phyloP scores from a whole-genome alignment of 2,797 vertebrate species.

The Hyperoplus lanceolatus region DNA sequence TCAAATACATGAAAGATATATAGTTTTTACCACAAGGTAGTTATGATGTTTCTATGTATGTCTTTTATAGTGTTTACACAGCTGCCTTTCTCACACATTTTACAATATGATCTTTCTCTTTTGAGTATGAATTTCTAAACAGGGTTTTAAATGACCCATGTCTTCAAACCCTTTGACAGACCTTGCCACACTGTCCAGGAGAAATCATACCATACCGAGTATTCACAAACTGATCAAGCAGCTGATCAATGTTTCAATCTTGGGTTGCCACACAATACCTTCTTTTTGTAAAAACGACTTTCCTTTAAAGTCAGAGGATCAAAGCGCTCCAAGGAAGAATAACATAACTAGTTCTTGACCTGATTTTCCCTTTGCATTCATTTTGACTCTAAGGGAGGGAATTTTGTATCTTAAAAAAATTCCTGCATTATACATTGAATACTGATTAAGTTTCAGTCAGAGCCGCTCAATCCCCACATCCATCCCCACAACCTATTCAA shows the following conservation, averaged over 20 bases:
- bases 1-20: constrained; percentile 21
- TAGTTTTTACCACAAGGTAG: constrained; percentile 12
- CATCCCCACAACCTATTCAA: constrained; percentile 38
- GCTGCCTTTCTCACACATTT: neutral
- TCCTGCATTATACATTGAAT: constrained; percentile 30
- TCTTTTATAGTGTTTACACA: neutral
- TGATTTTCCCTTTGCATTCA: constrained; percentile 14
- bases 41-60: neutral
- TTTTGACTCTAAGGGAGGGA: neutral
- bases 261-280: neutral
- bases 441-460: constrained; percentile 39
- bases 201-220: neutral
- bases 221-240: neutral
- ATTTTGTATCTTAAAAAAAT: constrained; percentile 9
- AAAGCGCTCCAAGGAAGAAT: neutral
- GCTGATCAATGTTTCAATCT: neutral
- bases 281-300: neutral
- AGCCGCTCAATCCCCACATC: constrained; percentile 33
- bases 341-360: constrained; percentile 13
- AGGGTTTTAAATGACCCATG: neutral
- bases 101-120: neutral
- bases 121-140: neutral
- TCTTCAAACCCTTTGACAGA: neutral
- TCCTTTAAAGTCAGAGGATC: neutral
- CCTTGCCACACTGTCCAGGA: neutral